These are phyloP conservation scores for Notodonta ziczac DNA, from an alignment of 2,888 invertebrate species.

Conservation along the genomic window DNA sequence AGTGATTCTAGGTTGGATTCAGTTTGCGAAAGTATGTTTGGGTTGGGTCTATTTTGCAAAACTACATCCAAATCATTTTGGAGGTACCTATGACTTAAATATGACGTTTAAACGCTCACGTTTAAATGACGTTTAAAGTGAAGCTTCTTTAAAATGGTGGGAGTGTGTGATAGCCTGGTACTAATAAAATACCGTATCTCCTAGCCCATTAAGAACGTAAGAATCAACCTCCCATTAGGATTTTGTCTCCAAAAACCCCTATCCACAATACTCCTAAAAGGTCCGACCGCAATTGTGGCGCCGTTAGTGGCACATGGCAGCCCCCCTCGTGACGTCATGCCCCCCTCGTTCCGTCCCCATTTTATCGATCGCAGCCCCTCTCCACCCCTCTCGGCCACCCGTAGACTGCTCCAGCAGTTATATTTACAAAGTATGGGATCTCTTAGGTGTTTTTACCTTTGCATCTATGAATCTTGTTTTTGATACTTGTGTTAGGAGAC, in stretches of 20 bases:
- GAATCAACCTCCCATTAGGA: neutral
- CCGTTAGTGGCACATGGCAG: conserved; percentile 48
- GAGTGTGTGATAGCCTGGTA: no score
- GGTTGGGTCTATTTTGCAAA: no score
- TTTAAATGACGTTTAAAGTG: no score
- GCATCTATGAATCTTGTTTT: conserved; percentile 15
- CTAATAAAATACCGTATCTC: no score
- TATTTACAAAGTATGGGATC: conserved; percentile 54
- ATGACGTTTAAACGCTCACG: no score
- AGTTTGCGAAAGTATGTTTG: no score
- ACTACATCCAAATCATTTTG: no score
- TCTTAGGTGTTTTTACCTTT: conserved; percentile 56
- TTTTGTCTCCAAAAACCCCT: neutral
- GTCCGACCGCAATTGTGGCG: conserved; percentile 36
- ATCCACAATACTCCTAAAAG: neutral
- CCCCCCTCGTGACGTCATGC: conserved; percentile 70
- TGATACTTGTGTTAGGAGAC: neutral
- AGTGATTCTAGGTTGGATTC: no score
- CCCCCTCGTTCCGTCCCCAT: conserved; percentile 49
- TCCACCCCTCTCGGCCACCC: conserved; percentile 40
- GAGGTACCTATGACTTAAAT: no score
- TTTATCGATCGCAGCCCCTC: conserved; percentile 67
- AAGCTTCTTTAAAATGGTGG: no score
- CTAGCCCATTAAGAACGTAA: neutral
- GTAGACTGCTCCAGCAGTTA: conserved; percentile 42